Percentiles rank a stretch among this genome's conserved stretches.
Conservation (phyloP, 2,113 vertebrate species). For the Choloepus hoffmanni region DNA sequence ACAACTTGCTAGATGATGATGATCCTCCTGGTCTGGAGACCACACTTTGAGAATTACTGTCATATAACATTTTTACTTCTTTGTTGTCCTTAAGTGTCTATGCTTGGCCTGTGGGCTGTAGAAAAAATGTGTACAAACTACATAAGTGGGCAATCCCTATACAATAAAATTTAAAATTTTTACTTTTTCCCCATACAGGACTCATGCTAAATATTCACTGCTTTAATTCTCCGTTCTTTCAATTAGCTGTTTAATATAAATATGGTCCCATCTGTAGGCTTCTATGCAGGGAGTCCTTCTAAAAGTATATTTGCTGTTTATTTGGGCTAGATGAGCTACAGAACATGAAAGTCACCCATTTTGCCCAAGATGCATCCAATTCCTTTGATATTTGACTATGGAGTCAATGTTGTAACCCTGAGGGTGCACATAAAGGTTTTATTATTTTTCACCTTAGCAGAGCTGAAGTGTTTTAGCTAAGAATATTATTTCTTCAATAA, state of each 20-base stretch:
- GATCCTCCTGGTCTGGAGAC: background rate
- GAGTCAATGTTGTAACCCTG: background rate
- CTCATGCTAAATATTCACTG: background rate
- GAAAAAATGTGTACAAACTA: background rate
- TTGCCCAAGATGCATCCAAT: background rate
- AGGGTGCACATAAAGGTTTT: background rate
- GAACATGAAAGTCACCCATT: background rate
- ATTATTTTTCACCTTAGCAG: constrained; percentile 49
- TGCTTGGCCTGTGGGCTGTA: background rate
- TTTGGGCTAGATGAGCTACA: background rate
- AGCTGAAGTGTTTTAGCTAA: constrained; percentile 17
- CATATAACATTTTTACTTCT: background rate
- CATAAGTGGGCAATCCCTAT: background rate
- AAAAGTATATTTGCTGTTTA: background rate
- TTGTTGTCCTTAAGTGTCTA: background rate
- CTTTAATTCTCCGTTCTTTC: background rate
- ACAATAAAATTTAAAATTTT: background rate
- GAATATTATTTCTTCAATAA: constrained; percentile 59
- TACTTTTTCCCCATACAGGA: background rate
- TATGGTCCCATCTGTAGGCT: background rate
- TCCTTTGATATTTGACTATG: background rate
- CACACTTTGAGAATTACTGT: background rate
- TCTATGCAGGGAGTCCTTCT: background rate
- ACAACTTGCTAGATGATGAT: background rate
- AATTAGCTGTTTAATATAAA: background rate